phyloP scores from a whole-genome alignment of 2,888 invertebrate species.

The Nudaria mundana region DNA sequence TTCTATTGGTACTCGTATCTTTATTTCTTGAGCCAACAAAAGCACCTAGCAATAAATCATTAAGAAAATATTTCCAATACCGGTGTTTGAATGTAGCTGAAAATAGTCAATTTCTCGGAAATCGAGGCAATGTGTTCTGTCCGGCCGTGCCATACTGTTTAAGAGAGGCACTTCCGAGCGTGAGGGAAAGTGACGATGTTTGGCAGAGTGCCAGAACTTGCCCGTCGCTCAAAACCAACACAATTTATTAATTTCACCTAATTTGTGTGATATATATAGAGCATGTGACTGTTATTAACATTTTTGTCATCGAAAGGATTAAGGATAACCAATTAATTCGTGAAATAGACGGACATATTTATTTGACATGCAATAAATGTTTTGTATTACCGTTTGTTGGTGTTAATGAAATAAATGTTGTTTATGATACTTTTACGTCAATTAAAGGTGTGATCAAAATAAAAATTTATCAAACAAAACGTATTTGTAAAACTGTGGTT shows the following conservation, averaged over 20 bases:
- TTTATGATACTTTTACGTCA: constrained; percentile 12
- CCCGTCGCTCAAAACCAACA: constrained; percentile 53
- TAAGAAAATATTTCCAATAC: constrained; percentile 70
- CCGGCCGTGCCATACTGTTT: constrained; percentile 47
- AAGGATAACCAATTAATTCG: constrained; percentile 51
- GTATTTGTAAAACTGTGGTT: background rate
- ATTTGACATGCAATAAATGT: constrained; percentile 27
- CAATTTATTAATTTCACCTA: constrained; percentile 68
- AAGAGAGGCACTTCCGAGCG: constrained; percentile 49
- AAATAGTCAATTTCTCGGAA: constrained; percentile 71
- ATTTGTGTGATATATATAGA: constrained; percentile 67
- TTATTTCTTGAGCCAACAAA: too few relatives aligned
- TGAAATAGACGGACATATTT: constrained; percentile 38
- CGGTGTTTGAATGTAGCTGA: constrained; percentile 57
- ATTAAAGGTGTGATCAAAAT: background rate
- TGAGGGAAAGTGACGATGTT: constrained; percentile 58
- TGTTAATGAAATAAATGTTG: constrained; percentile 15
- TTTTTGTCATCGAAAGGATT: constrained; percentile 69
- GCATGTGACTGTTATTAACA: constrained; percentile 54
- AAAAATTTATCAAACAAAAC: background rate
- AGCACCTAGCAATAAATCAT: constrained; percentile 54
- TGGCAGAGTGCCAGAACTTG: constrained; percentile 61
- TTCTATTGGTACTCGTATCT: too few relatives aligned
- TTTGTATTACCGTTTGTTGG: constrained; percentile 21
- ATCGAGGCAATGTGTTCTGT: constrained; percentile 65